Evolutionary conservation across 2,797 vertebrate species (phyloP), one percentile per base, ranked within the genome.

Genomic region (Hydrocynus forskahlii): DNA sequence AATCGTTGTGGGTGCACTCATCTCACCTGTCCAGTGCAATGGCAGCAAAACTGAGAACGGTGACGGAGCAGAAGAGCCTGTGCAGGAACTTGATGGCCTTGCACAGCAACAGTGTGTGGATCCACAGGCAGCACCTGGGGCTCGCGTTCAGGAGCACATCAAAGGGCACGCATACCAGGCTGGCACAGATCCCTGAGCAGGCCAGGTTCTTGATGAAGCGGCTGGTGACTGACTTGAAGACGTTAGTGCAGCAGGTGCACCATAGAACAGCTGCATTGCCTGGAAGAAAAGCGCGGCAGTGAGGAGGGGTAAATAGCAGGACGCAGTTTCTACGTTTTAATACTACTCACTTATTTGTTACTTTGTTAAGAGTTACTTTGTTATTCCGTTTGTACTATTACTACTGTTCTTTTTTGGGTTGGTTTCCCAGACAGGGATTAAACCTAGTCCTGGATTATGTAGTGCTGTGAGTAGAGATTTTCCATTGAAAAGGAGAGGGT

Each of bases 21-120:
- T 48, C 91, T 92, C 90, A 99, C 98, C 98, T 98, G 95, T 99
- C 98, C 73, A 99, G 92, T 3, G 97, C 98, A 85, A 99, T 98
- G 89, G 95, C 95, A 19, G 96, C 95, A 89, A 99, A 99, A 86
- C 96, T 99, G 84, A 99, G 97, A 90, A 99, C 92, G 4, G 95
- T 98, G 90, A 96, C 97, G 0, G 98, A 99, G 90, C 98, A 97
- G 93, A 98, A 99, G 75, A 99, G 96, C 87, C 96, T 97, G 82
- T 99, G 98, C 63, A 99, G 91, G 90, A 99, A 99, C 90, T 98
- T 99, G 90, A 97, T 90, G 76, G 94, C 90, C 90, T 96, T 98
- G 93, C 98, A 99, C 92, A 99, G 95, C 74, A 96, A 85, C 89
- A 96, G 89, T 0, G 94, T 94, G 77, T 97, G 96, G 63, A 97